Percentiles rank a stretch among this genome's conserved stretches.
Conservation (phyloP, 2,113 vertebrate genomes). For the Pycnonotus jocosus region DNA sequence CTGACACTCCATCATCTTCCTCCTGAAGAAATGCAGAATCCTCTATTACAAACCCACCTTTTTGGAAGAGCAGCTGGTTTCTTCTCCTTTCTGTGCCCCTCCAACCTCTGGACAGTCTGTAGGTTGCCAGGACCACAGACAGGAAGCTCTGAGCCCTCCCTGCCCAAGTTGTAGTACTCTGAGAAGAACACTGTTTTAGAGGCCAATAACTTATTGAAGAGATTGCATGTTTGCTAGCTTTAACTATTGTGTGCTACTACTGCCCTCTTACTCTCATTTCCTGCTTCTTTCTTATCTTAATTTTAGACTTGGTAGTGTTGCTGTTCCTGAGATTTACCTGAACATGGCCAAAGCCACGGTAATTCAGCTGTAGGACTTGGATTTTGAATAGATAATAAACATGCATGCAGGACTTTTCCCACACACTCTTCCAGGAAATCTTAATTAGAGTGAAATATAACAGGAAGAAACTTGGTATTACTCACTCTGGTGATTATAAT, state of each 20-base stretch:
- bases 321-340: neutral
- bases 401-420: neutral
- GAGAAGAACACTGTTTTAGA: neutral
- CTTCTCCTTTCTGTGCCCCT: neutral
- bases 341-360: neutral
- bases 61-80: neutral
- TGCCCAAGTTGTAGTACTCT: neutral
- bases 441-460: neutral
- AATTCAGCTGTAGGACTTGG: neutral
- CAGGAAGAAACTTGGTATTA: neutral
- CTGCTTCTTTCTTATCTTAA: neutral
- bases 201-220: neutral
- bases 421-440: neutral
- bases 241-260: neutral
- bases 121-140: neutral
- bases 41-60: neutral
- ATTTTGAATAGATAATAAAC: neutral
- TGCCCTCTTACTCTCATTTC: neutral
- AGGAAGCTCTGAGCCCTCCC: neutral
- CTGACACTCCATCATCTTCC: neutral
- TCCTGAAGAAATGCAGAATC: neutral
- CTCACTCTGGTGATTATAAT: neutral
- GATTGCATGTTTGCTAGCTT: neutral
- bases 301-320: neutral
- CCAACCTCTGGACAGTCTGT: neutral